Evolutionary conservation across 2,888 invertebrate species (phyloP).

Genomic region (Plagodis dolabraria): DNA sequence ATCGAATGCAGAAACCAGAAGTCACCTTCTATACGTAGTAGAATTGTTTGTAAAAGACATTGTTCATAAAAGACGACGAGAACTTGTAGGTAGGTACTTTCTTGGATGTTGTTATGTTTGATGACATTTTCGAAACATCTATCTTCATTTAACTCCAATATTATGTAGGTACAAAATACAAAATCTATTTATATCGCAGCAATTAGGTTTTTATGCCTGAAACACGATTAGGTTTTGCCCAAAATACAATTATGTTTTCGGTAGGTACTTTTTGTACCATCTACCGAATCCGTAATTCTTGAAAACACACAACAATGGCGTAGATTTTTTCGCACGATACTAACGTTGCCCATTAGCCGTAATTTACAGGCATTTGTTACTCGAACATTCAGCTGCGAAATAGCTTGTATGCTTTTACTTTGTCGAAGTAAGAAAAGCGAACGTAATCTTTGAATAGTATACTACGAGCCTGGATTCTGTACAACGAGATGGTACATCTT

Average conservation of each 20-base stretch:
- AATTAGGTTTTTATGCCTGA: conserved; percentile 19
- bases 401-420: conserved; percentile 21
- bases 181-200: conserved; percentile 21
- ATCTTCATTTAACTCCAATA: neutral
- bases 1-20: too few species aligned
- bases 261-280: conserved; percentile 36
- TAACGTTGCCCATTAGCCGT: conserved; percentile 61
- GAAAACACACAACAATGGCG: conserved; percentile 59
- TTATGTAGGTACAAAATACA: neutral
- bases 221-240: conserved; percentile 16
- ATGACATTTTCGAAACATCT: neutral
- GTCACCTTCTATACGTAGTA: too few species aligned
- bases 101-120: neutral
- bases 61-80: too few species aligned
- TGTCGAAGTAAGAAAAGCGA: conserved; percentile 12
- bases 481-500: conserved; percentile 5
- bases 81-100: neutral
- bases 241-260: conserved; percentile 19
- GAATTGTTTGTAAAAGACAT: too few species aligned
- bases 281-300: conserved; percentile 49
- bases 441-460: neutral
- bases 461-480: conserved; percentile 1
- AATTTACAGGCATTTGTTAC: conserved; percentile 64
- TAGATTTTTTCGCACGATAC: conserved; percentile 70
- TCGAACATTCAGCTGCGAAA: conserved; percentile 33